Percentiles rank a stretch among this genome's conserved stretches.
phyloP scores from a whole-genome alignment of 2,888 invertebrate genomes.

The Scaptomyza parva region DNA sequence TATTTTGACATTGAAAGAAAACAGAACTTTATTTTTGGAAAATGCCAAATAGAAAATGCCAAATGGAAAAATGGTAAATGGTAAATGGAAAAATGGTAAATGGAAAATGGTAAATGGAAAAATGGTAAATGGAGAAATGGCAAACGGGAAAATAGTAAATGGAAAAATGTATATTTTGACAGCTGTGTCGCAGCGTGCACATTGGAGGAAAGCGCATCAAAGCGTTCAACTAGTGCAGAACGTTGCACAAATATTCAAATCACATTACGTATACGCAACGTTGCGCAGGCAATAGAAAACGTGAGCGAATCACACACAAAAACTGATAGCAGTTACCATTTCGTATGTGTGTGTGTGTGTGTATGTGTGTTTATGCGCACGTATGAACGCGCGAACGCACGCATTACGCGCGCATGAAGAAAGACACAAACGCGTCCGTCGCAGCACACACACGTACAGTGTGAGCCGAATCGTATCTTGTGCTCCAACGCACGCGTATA shows the following conservation, averaged over 20 bases:
- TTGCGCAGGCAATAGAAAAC: conserved; percentile 66
- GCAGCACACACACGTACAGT: no score
- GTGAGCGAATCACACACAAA: conserved; percentile 45
- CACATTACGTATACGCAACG: conserved; percentile 76
- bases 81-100: conserved; percentile 13
- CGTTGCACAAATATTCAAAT: conserved; percentile 72
- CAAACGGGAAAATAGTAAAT: conserved; percentile 42
- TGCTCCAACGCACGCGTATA: no score
- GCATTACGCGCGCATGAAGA: no score
- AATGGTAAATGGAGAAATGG: no score
- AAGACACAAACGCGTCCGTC: no score
- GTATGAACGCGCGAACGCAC: no score
- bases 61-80: conserved; percentile 12
- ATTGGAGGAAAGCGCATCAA: conserved; percentile 46
- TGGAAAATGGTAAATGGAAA: conserved; percentile 38
- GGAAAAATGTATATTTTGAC: not conserved
- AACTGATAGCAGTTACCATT: conserved; percentile 15
- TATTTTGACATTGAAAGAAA: conserved; percentile 49
- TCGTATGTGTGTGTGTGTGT: not conserved
- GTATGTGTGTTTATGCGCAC: conserved; percentile 15
- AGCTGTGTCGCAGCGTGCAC: conserved; percentile 24
- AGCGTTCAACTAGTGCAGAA: conserved; percentile 45
- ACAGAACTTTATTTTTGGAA: conserved; percentile 21
- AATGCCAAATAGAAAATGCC: conserved; percentile 44
- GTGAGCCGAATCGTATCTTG: no score